Conservation (phyloP, 2,113 vertebrate species). For the Ginglymostoma cirratum region DNA sequence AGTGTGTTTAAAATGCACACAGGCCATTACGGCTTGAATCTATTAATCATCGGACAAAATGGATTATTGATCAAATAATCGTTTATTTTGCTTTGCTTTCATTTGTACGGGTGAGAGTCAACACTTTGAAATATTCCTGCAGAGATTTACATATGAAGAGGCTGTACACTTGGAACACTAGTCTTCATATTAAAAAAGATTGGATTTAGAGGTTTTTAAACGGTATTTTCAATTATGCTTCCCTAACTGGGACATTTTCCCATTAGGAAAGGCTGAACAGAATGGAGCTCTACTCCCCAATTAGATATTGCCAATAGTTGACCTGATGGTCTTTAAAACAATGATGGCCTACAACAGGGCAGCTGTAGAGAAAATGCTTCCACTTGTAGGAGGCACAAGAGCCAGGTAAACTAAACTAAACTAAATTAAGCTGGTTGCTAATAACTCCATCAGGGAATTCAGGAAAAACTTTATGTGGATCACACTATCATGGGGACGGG, state of each 20-base stretch:
- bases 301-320: background rate
- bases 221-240: background rate
- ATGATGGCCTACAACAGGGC: background rate
- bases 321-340: background rate
- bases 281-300: background rate
- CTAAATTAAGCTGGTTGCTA: background rate
- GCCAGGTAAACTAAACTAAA: too few species aligned
- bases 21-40: background rate
- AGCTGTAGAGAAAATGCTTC: background rate
- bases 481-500: background rate
- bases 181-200: background rate
- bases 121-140: background rate
- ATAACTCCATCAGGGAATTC: background rate
- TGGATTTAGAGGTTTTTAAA: background rate
- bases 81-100: background rate
- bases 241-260: background rate
- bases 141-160: too few species aligned
- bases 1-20: background rate
- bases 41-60: conserved; percentile 16
- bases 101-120: background rate
- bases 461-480: background rate
- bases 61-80: conserved; percentile 28
- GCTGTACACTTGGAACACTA: background rate
- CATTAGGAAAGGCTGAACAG: background rate
- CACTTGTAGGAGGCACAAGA: background rate